Conservation (phyloP, 2,888 invertebrate species). For the Euproctis similis region DNA sequence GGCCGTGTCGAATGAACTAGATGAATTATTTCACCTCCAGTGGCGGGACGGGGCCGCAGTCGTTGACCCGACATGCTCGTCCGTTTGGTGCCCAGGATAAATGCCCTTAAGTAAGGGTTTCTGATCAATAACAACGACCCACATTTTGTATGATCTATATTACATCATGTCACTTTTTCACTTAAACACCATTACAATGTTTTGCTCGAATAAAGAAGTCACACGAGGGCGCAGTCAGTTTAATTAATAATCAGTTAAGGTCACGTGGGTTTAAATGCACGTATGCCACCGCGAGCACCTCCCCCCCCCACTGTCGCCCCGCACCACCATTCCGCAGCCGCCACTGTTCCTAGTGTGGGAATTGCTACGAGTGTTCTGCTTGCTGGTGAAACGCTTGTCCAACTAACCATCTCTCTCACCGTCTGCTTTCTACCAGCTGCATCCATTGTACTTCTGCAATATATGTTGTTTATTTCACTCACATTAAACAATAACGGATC, state of each 20-base stretch:
- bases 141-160: no score
- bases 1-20: constrained; percentile 47
- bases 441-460: constrained; percentile 5
- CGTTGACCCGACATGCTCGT: constrained; percentile 55
- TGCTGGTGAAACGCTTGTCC: constrained; percentile 38
- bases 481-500: no score
- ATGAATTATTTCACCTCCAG: constrained; percentile 49
- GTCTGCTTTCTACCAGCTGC: constrained; percentile 32
- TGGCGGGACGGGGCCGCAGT: constrained; percentile 39
- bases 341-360: constrained; percentile 41
- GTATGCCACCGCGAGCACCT: no score
- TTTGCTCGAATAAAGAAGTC: constrained; percentile 43
- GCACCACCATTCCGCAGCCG: no score
- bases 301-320: no score
- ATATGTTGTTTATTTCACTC: no score
- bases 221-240: constrained; percentile 52
- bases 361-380: constrained; percentile 37
- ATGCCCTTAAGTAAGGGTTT: constrained; percentile 31
- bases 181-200: constrained; percentile 26
- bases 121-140: constrained; percentile 7
- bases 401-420: constrained; percentile 20
- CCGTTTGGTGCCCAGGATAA: constrained; percentile 31
- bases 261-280: constrained; percentile 48
- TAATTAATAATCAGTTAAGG: constrained; percentile 59
- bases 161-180: no score